Conservation (phyloP, 2,113 vertebrate genomes). For the Myocastor coypus region DNA sequence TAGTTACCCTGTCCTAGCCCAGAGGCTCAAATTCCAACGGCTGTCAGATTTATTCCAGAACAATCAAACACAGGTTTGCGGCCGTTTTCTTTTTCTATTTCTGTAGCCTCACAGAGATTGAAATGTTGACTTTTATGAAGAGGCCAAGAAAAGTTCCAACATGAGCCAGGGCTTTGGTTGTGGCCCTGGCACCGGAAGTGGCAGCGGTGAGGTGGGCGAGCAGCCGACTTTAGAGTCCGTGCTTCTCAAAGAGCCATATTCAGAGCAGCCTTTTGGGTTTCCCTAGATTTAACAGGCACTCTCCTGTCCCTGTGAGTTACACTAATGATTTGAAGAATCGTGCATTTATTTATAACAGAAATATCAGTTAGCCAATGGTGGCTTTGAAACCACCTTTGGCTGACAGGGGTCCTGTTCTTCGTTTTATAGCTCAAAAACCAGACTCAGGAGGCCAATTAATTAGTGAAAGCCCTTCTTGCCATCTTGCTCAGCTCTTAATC, state of each 20-base stretch:
- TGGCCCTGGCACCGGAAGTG: not conserved
- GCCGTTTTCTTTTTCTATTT: slow-evolving; percentile 40
- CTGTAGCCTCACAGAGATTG: slow-evolving; percentile 26
- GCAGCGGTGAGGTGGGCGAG: not conserved
- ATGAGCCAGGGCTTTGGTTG: not conserved
- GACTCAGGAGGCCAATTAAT: not conserved
- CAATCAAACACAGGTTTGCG: not conserved
- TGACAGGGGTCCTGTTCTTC: not conserved
- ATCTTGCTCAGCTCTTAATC: fast-evolving
- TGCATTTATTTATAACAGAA: not conserved
- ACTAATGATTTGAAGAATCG: not conserved
- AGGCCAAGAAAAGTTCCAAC: not conserved
- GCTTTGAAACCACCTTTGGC: not conserved
- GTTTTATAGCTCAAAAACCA: not conserved
- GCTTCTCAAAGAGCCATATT: not conserved
- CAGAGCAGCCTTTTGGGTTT: not conserved
- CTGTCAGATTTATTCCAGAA: not conserved
- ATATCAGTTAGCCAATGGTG: not conserved
- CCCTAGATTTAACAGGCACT: not conserved
- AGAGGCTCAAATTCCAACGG: not conserved
- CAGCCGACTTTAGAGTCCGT: fast-evolving
- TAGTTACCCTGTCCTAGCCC: not conserved
- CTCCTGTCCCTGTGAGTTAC: not conserved
- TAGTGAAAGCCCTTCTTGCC: not conserved
- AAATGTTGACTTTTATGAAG: not conserved